Evolutionary conservation across 2,113 vertebrate genomes (phyloP).

Genomic region (Sinocyclocheilus anshuiensis): DNA sequence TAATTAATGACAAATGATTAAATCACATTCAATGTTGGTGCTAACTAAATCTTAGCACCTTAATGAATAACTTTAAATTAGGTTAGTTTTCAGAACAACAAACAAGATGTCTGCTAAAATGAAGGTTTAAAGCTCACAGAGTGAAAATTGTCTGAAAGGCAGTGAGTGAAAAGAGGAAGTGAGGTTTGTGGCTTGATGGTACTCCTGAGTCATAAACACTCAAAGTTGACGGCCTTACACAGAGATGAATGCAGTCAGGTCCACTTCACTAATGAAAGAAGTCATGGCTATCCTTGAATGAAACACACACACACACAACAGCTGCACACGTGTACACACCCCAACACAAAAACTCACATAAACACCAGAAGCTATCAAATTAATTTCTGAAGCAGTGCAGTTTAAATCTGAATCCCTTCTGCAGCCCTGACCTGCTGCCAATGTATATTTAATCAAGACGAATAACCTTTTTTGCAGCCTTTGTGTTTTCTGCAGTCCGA

Average conservation of each 20-base stretch:
- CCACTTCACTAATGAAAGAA: constrained; percentile 61
- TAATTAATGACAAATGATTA: too few species aligned
- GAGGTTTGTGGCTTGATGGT: too few species aligned
- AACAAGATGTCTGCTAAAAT: too few species aligned
- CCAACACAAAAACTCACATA: not conserved
- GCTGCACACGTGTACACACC: too few species aligned
- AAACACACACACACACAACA: not conserved
- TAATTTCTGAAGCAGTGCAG: constrained; percentile 57
- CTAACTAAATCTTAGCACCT: too few species aligned
- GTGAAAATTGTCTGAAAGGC: too few species aligned
- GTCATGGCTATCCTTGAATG: constrained; percentile 50
- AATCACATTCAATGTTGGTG: too few species aligned
- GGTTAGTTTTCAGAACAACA: too few species aligned
- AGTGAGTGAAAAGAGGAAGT: too few species aligned
- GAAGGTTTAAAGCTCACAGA: too few species aligned
- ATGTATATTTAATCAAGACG: constrained; percentile 59
- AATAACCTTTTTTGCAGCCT: constrained; percentile 55
- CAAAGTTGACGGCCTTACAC: constrained; percentile 36
- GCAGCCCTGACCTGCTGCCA: constrained; percentile 56
- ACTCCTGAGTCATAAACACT: constrained; percentile 45
- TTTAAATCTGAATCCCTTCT: constrained; percentile 60
- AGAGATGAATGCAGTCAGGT: constrained; percentile 53
- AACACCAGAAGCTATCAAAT: constrained; percentile 52
- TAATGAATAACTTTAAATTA: too few species aligned
- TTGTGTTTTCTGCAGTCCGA: not conserved